Evolutionary conservation across 2,113 vertebrate species (phyloP).

Genomic region (Erpornis zantholeuca): DNA sequence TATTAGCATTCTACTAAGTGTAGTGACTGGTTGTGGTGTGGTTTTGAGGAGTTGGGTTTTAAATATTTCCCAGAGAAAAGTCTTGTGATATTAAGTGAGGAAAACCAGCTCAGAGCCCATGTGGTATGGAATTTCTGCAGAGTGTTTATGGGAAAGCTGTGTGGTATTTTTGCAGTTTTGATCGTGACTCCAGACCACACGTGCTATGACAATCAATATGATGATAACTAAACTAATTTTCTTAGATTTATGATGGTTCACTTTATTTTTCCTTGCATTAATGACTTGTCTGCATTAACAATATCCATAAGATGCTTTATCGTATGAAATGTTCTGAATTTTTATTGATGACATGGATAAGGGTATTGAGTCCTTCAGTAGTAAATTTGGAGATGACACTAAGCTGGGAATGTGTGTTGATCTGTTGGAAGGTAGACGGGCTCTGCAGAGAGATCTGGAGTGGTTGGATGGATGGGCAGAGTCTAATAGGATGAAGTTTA

Average conservation of each 20-base stretch:
- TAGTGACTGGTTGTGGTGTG: neutral
- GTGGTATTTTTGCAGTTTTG: neutral
- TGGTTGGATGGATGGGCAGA: no score
- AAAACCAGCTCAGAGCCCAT: neutral
- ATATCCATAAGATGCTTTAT: neutral
- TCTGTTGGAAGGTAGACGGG: no score
- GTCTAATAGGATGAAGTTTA: no score
- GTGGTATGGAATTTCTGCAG: neutral
- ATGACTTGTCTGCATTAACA: neutral
- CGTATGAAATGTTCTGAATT: neutral
- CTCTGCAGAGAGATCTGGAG: no score
- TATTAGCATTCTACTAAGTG: neutral
- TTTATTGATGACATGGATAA: no score
- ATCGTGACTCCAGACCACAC: neutral
- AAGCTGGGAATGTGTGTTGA: no score
- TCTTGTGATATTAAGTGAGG: neutral
- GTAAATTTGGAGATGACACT: no score
- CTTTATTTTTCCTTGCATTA: neutral
- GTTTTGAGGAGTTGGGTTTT: neutral
- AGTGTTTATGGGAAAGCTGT: neutral
- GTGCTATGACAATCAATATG: neutral
- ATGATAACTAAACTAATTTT: neutral
- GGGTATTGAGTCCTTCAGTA: no score
- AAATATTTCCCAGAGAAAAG: neutral
- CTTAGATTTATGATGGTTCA: neutral